Base-by-base conservation (phyloP, 2,113 vertebrate species). In the Lagenorhynchus albirostris region DNA sequence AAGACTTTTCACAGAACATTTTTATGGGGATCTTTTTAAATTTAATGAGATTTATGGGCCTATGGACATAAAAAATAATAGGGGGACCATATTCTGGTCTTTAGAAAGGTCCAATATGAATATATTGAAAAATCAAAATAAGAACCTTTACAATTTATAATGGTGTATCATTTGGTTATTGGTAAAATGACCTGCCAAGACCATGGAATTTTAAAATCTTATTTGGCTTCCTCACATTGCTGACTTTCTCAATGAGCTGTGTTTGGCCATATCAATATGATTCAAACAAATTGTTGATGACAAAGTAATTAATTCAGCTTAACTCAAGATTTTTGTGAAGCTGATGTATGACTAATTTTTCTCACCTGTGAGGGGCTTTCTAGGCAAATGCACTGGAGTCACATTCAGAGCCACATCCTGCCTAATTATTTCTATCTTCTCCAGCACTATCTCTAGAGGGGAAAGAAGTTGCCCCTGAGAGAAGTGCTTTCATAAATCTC, bases 1-100 rank as follows among this genome's bases (percentile, higher is more conserved):
- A 93, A 97, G 33, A 10, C 18, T 81, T 92, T 95, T 89, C 33
- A 90, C 5, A 88, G 55, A 94, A 91, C 25, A 92, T 86, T 97
- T 86, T 96, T 67, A 93, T 93, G 55, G 68, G 58, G 47, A 91
- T 20, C 17, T 50, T 82, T 21, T 83, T 44, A 71, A 91, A 62
- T 53, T 83, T 62, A 89, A 84, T 88, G 38, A 62, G 20, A 85
- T 94, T 93, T 96, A 91, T 95, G 96, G 33, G 67, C 17, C 31
- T 88, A 83, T 55, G 20, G n/a, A 67, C 25, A 89, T 85, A 53
- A 83, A 95, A 83, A 74, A 79, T 53, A 85, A 83, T 29, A 53
- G 47, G 20, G 26, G 91, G 50, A 89, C 67, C 36, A 93, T 58
- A 62, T 84, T 91, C 33, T 93, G 47, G 67, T 89, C 33, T 94